phyloP scores from a whole-genome alignment of 2,113 vertebrate species.

The Vanacampus margaritifer region DNA sequence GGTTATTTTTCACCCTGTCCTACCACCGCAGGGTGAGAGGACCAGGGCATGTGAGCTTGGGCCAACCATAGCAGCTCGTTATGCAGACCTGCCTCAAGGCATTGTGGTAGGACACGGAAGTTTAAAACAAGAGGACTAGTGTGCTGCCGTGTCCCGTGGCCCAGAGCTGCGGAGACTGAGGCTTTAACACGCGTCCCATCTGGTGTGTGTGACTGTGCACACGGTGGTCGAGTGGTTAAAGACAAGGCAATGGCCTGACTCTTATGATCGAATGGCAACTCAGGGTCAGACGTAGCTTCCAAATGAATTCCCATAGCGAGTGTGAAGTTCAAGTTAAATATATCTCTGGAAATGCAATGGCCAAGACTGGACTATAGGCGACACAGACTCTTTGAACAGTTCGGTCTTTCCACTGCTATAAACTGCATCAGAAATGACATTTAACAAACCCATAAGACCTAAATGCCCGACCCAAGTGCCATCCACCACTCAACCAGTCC shows the following conservation, averaged over 20 bases:
- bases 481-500: conserved; percentile 42
- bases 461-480: conserved; percentile 20
- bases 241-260: conserved; percentile 57
- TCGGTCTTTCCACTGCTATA: conserved; percentile 7
- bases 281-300: conserved; percentile 43
- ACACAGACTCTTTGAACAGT: conserved; percentile 4
- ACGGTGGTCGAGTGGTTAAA: conserved; percentile 66
- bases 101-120: conserved; percentile 65
- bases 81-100: conserved; percentile 60
- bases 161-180: conserved; percentile 62
- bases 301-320: conserved; percentile 39
- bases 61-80: conserved; percentile 70
- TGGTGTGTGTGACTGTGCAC: conserved; percentile 69
- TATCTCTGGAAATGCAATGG: conserved; percentile 2
- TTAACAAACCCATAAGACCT: conserved; percentile 28
- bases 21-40: conserved; percentile 62
- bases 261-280: conserved; percentile 53
- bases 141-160: conserved; percentile 64
- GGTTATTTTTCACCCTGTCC: conserved; percentile 61
- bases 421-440: conserved; percentile 11
- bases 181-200: conserved; percentile 71
- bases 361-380: conserved; percentile 6
- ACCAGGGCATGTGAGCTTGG: conserved; percentile 67
- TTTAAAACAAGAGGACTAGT: conserved; percentile 70
- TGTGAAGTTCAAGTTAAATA: neutral